Evolutionary conservation across 2,888 invertebrate genomes (phyloP).

Genomic region (Amiota mariae): DNA sequence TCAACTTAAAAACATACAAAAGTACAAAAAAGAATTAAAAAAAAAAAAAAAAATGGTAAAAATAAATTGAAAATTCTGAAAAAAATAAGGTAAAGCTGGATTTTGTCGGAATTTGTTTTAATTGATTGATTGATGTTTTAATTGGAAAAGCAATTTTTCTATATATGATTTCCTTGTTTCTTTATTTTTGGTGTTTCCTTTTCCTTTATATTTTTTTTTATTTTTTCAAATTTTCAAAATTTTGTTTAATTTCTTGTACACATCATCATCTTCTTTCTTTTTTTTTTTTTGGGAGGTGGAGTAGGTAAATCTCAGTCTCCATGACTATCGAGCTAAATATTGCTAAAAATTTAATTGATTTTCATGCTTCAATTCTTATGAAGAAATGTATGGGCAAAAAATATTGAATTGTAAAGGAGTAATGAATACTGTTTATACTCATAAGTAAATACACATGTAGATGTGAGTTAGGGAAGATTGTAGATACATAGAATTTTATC

Average conservation of each 20-base stretch:
- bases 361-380: conserved; percentile 61
- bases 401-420: not conserved
- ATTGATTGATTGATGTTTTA: conserved; percentile 71
- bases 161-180: conserved; percentile 45
- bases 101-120: conserved; percentile 65
- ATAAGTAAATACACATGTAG: not conserved
- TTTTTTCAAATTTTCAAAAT: conserved; percentile 1
- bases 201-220: conserved; percentile 33
- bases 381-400: conserved; percentile 45
- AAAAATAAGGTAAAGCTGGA: conserved; percentile 37
- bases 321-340: conserved; percentile 42
- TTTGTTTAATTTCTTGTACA: not conserved
- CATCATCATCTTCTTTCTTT: conserved; percentile 37
- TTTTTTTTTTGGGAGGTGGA: conserved; percentile 41
- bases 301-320: not conserved
- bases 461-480: no score
- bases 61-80: conserved; percentile 38
- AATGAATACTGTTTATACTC: not conserved
- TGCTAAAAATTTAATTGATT: conserved; percentile 65
- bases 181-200: not conserved
- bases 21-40: conserved; percentile 31
- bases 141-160: conserved; percentile 64
- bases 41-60: conserved; percentile 26
- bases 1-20: conserved; percentile 35
- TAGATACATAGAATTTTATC: no score